Percentiles rank a stretch among this genome's conserved stretches.
Conservation (phyloP, 2,888 invertebrate species). For the Unio delphinus region DNA sequence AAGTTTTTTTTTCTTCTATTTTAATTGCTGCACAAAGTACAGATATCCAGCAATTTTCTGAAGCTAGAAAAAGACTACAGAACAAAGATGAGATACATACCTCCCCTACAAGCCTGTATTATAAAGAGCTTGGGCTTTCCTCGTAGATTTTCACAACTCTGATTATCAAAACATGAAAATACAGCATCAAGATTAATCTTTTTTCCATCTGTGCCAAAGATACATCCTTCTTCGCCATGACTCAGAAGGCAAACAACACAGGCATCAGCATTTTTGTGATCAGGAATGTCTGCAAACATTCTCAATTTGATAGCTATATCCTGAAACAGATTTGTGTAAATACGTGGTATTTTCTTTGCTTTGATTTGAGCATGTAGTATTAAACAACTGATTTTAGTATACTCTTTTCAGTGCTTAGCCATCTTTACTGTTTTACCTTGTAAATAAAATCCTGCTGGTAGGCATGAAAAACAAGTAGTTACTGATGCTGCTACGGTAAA, state of each 20-base stretch:
- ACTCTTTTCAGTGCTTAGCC: too few species aligned
- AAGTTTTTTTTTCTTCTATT: too few species aligned
- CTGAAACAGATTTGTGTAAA: conserved; percentile 13
- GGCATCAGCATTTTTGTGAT: conserved; percentile 45
- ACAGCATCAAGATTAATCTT: conserved; percentile 55
- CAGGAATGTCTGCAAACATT: conserved; percentile 45
- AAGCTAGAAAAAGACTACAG: too few species aligned
- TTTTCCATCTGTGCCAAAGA: conserved; percentile 64
- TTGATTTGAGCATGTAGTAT: conserved; percentile 7
- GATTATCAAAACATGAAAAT: conserved; percentile 58
- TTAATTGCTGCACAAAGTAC: too few species aligned
- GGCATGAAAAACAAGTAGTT: too few species aligned
- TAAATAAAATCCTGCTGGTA: too few species aligned
- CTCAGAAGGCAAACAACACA: conserved; percentile 61
- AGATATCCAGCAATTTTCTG: too few species aligned
- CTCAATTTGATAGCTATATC: conserved; percentile 51
- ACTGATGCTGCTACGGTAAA: too few species aligned
- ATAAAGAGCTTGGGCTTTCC: conserved; percentile 66
- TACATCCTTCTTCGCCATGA: conserved; percentile 64
- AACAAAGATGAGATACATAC: conserved; percentile 30
- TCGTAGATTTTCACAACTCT: conserved; percentile 51
- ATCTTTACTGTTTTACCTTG: too few species aligned
- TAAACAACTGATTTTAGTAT: too few species aligned
- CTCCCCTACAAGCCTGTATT: conserved; percentile 66
- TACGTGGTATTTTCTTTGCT: not conserved